Evolutionary conservation across 2,113 vertebrate species (phyloP).

Genomic region (Vidua macroura): DNA sequence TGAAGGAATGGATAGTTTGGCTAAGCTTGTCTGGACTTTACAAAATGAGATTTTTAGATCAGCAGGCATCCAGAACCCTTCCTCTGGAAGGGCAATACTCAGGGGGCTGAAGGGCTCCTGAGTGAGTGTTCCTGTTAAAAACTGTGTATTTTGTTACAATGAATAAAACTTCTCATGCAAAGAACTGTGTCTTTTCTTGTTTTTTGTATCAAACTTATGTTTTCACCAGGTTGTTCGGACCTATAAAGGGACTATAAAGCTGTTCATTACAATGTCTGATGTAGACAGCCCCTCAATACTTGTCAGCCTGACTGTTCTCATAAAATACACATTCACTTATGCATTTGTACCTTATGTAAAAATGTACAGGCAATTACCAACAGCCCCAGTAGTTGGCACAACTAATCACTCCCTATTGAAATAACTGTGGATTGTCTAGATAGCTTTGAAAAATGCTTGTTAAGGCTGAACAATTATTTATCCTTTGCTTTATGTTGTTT

Average conservation of each 20-base stretch:
- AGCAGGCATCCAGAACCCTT: neutral
- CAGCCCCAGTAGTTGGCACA: neutral
- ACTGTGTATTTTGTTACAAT: neutral
- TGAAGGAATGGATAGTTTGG: neutral
- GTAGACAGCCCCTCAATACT: neutral
- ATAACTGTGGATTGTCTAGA: neutral
- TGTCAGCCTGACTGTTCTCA: neutral
- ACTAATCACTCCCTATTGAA: neutral
- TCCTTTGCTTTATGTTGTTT: neutral
- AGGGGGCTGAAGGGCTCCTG: neutral
- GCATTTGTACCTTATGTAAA: neutral
- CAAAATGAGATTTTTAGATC: neutral
- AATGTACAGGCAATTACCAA: neutral
- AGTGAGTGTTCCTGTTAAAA: neutral
- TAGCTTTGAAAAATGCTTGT: neutral
- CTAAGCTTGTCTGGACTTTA: neutral
- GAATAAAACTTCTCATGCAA: conserved; percentile 37
- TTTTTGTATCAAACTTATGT: neutral
- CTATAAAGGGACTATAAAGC: neutral
- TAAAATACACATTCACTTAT: neutral
- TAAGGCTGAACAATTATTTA: neutral
- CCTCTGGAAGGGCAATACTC: neutral
- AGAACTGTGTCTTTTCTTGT: neutral
- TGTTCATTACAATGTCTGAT: neutral
- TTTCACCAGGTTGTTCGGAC: neutral